A percentile compares a stretch with the other conserved stretches of the same genome.
Conservation (phyloP, 2,888 invertebrate genomes). For the Cynaeus angustus region DNA sequence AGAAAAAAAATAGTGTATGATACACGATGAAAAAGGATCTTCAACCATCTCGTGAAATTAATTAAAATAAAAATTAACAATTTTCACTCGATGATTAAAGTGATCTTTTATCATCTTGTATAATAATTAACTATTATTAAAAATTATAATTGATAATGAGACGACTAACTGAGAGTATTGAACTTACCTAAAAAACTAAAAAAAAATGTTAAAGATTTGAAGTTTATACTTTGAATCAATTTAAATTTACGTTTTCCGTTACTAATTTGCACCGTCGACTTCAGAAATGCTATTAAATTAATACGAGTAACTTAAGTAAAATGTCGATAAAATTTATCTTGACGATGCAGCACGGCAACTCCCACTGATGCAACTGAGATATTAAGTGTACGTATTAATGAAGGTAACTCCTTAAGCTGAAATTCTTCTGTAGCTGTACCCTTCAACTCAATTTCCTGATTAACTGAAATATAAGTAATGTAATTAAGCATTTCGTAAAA, state of each 20-base stretch:
- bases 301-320: conserved; percentile 13
- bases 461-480: conserved; percentile 43
- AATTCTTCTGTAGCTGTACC: conserved; percentile 40
- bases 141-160: no score
- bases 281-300: conserved; percentile 3
- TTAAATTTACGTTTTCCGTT: not conserved
- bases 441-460: conserved; percentile 46
- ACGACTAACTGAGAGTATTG: no score
- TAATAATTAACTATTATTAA: no score
- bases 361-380: conserved; percentile 5
- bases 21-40: no score
- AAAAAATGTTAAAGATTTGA: not conserved
- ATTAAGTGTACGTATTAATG: conserved; percentile 36
- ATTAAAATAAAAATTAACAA: no score
- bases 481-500: conserved; percentile 40
- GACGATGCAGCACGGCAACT: conserved; percentile 2
- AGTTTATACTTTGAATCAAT: not conserved
- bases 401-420: conserved; percentile 23
- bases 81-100: no score
- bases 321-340: conserved; percentile 29
- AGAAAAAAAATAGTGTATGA: no score
- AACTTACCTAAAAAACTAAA: no score
- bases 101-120: no score
- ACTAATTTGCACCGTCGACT: not conserved
- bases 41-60: no score